Base-by-base conservation (phyloP, 2,888 invertebrate genomes). In the Myopa testacea region DNA sequence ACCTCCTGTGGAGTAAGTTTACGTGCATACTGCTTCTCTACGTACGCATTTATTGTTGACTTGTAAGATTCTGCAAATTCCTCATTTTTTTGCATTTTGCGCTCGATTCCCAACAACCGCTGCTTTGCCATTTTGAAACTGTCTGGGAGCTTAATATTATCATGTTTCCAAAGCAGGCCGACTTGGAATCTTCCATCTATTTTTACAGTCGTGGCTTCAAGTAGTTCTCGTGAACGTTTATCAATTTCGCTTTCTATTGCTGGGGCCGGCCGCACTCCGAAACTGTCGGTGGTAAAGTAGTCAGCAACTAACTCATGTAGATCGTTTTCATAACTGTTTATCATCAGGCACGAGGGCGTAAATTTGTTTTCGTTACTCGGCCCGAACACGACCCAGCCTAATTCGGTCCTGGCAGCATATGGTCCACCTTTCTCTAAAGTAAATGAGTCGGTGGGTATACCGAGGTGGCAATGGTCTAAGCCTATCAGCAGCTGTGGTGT, bases 401-500 rank as follows among this genome's bases (percentile, higher is more conserved):
- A 26, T 26, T 26, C 26, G 26, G 26, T 26, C 26, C 26, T 68
- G 37, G 67, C 67, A 37, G n/a, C 38, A 68, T 40, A 68, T 37
- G 67, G 67, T 16, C 67, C 40, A 40, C 67, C 38, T 40, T 37
- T 45, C 16, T 6, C 45, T 65, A 65, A 14, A 14, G 14, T 68
- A 37, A 37, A 8, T 68, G 67, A n/a, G 6, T 68, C 40, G 4
- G 67, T 40, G 4, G 67, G 67, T 68, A 68, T 40, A 10, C 40
- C 40, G 4, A 68, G 19, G 19, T 68, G 37, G 45, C 67, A 68
- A 16, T 68, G 38, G 40, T 68, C 67, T 7, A 68, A 45, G 6
- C 67, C 67, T 37, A 68, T 68, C 14, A 68, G 67, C 16, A 68
- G 14, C 45, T 68, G 14, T 40, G 67, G 67, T 6, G 40, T 68